phyloP scores from a whole-genome alignment of 2,113 vertebrate genomes.

The Grammomys surdaster region DNA sequence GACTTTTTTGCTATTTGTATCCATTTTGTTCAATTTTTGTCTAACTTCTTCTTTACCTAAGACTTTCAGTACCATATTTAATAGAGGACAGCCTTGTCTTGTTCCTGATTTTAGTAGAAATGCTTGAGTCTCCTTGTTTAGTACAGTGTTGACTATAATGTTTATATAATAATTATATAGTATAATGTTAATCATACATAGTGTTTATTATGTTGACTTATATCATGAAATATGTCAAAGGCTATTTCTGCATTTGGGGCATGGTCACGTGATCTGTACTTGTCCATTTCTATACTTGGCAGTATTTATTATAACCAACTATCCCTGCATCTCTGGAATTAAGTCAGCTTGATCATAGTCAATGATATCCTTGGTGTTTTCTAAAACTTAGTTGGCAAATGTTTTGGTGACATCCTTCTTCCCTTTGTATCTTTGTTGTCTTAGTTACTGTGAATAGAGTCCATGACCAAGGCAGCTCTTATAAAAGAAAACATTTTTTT shows the following conservation, averaged over 20 bases:
- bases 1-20: not conserved
- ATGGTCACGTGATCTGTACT: not conserved
- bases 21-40: not conserved
- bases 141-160: not conserved
- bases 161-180: too few relatives aligned
- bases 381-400: not conserved
- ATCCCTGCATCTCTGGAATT: not conserved
- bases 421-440: not conserved
- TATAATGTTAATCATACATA: not conserved
- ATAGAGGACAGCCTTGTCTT: not conserved
- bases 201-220: not conserved
- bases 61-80: not conserved
- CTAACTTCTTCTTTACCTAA: not conserved
- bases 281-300: not conserved
- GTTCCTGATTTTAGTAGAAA: not conserved
- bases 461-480: not conserved
- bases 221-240: not conserved
- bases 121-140: not conserved
- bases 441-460: not conserved
- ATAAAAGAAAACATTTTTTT: not conserved
- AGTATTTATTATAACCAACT: not conserved
- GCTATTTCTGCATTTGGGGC: not conserved
- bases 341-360: not conserved
- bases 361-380: not conserved
- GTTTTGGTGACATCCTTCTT: not conserved